phyloP scores from a whole-genome alignment of 2,888 invertebrate species.

The Amphipyra tragopoginis region DNA sequence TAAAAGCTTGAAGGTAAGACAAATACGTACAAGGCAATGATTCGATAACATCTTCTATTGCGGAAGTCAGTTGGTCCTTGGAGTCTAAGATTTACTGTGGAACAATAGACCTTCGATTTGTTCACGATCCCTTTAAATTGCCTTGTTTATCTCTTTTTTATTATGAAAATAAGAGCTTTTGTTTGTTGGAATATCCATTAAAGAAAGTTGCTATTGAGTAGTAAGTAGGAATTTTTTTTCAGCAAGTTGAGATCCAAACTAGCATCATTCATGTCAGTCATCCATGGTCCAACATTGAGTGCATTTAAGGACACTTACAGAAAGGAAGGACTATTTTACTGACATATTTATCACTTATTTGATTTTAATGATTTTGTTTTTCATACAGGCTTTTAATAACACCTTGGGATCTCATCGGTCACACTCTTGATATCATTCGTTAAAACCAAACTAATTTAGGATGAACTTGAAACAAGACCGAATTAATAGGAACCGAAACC shows the following conservation, averaged over 20 bases:
- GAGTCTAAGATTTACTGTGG: slow-evolving; percentile 49
- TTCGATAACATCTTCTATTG: slow-evolving; percentile 44
- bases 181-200: background rate
- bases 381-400: too few species aligned
- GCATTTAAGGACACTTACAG: too few species aligned
- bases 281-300: too few species aligned
- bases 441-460: too few species aligned
- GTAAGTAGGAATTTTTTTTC: background rate
- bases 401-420: too few species aligned
- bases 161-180: slow-evolving; percentile 10
- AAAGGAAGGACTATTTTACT: too few species aligned
- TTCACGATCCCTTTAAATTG: slow-evolving; percentile 38
- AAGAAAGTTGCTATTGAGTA: background rate
- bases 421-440: too few species aligned
- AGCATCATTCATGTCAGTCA: too few species aligned
- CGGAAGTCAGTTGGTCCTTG: slow-evolving; percentile 48
- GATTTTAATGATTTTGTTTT: too few species aligned
- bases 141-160: slow-evolving; percentile 31
- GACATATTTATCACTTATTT: too few species aligned
- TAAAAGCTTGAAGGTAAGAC: slow-evolving; percentile 3
- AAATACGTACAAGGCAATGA: slow-evolving; percentile 31
- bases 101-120: slow-evolving; percentile 50
- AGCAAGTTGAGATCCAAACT: too few species aligned
- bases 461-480: background rate
- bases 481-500: background rate